Percentiles rank a stretch among this genome's conserved stretches.
phyloP scores from a whole-genome alignment of 2,888 invertebrate genomes.

The Orchestes rusci region DNA sequence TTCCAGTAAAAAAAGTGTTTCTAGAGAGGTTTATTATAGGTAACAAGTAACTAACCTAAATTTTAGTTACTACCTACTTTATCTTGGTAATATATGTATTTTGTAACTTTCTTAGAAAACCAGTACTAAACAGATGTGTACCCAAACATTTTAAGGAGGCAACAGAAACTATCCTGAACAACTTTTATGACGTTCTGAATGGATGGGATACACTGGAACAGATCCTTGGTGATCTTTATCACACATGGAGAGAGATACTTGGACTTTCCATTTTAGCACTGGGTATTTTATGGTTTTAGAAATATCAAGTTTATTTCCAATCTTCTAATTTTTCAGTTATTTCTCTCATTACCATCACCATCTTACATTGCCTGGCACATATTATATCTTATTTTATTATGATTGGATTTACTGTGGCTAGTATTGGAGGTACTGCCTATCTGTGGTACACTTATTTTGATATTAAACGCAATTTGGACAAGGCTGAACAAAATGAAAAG shows the following conservation, averaged over 20 bases:
- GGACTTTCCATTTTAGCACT: constrained; percentile 73
- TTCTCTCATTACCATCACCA: constrained; percentile 72
- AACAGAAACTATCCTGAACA: constrained; percentile 55
- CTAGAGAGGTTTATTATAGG: too few species aligned
- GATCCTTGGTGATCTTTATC: constrained; percentile 79
- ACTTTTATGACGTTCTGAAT: constrained; percentile 76
- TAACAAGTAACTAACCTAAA: too few species aligned
- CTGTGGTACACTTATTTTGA: constrained; percentile 87
- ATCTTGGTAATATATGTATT: too few species aligned
- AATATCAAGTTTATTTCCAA: constrained; percentile 13
- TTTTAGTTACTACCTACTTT: too few species aligned
- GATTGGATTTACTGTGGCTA: constrained; percentile 67
- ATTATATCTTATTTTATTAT: constrained; percentile 85
- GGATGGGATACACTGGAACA: constrained; percentile 86
- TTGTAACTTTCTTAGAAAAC: constrained; percentile 48
- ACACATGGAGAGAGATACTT: constrained; percentile 81
- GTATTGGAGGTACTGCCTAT: constrained; percentile 68
- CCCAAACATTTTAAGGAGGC: constrained; percentile 65
- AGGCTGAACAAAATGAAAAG: constrained; percentile 40
- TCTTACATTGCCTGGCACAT: constrained; percentile 76
- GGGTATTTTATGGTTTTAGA: constrained; percentile 50
- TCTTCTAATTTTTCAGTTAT: constrained; percentile 55
- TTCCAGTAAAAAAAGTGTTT: too few species aligned
- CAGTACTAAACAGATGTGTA: constrained; percentile 82
- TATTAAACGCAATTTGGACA: constrained; percentile 59